These are phyloP conservation scores for Balanococcus diminutus DNA, from an alignment of 2,888 invertebrate species.

Conservation along the genomic window DNA sequence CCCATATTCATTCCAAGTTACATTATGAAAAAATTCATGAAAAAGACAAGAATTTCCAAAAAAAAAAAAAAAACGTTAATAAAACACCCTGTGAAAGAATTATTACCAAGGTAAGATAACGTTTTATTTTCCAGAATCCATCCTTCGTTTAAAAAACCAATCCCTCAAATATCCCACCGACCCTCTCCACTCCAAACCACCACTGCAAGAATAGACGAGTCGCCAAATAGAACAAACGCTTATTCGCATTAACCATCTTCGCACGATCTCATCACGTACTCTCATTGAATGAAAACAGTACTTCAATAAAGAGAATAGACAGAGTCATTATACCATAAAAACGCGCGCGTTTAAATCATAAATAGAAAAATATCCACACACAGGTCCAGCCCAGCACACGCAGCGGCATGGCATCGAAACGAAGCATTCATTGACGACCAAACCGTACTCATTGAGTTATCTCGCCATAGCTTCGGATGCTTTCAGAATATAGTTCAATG, in stretches of 20 bases:
- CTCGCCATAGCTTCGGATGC: background rate
- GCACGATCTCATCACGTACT: background rate
- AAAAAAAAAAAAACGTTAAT: no score
- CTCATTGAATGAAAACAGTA: background rate
- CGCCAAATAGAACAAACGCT: background rate
- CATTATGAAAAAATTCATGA: no score
- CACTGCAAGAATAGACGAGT: background rate
- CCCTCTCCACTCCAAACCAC: no score
- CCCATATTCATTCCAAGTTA: no score
- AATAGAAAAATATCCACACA: background rate
- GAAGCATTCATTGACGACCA: background rate
- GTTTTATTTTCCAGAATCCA: no score
- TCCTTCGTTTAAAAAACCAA: no score
- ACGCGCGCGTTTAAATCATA: conserved; percentile 1
- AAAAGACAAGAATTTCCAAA: no score
- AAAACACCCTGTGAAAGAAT: no score
- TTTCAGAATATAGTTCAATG: background rate
- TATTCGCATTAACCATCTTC: background rate
- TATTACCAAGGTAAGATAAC: no score
- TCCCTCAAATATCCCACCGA: no score
- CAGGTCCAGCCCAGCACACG: background rate
- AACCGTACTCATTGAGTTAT: background rate
- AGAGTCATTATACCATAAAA: background rate
- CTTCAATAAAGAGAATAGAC: background rate
- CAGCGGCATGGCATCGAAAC: background rate